Percentiles rank a stretch among this genome's conserved stretches.
Conservation (phyloP, 2,113 vertebrate species). For the Cinclus cinclus region DNA sequence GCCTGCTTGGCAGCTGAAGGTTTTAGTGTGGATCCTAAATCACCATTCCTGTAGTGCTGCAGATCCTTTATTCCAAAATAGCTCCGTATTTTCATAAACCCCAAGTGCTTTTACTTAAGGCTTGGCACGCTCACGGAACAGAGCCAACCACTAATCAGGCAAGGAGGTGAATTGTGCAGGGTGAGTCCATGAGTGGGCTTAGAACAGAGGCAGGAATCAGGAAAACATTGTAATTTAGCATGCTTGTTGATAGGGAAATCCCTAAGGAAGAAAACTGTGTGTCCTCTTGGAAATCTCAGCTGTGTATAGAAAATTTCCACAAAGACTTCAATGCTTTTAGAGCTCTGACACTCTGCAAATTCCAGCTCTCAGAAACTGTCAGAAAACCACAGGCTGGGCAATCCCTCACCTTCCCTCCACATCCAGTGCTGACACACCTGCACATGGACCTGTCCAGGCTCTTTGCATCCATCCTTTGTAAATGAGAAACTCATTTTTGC, state of each 20-base stretch:
- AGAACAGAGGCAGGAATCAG: neutral
- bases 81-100: neutral
- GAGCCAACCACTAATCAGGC: neutral
- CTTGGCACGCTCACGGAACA: rapidly evolving
- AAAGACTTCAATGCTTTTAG: neutral
- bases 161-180: neutral
- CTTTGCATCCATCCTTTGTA: neutral
- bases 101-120: neutral
- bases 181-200: neutral
- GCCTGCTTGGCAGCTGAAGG: neutral
- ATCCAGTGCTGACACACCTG: neutral
- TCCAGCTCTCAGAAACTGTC: neutral
- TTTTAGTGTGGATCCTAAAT: neutral
- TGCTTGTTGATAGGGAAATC: neutral
- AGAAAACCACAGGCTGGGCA: neutral
- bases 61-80: neutral
- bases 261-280: neutral
- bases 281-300: neutral
- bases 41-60: neutral
- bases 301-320: neutral
- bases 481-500: neutral
- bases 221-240: neutral
- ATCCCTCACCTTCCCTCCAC: neutral
- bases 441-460: rapidly evolving
- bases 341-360: neutral